Evolutionary conservation across 2,888 invertebrate genomes (phyloP).

Genomic region (Dasysyrphus tricinctus): DNA sequence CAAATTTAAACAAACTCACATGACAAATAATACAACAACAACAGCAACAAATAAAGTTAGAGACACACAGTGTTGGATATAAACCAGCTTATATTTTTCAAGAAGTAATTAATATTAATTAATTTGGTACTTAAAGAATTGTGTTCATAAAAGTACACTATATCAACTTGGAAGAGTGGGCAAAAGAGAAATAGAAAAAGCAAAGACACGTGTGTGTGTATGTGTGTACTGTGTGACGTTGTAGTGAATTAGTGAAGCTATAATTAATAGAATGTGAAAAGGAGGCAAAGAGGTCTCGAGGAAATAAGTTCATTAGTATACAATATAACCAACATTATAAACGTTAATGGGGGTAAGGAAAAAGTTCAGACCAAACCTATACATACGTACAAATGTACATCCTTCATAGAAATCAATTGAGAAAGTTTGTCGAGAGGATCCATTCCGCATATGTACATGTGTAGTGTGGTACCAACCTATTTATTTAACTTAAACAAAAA

Average conservation of each 20-base stretch:
- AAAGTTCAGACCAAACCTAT: neutral
- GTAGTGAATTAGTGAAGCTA: conserved; percentile 10
- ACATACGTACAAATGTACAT: neutral
- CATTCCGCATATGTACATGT: neutral
- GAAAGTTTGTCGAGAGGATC: conserved; percentile 7
- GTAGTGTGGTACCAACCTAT: neutral
- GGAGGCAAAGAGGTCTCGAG: neutral
- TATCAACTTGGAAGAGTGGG: neutral
- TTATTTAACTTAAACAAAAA: conserved; percentile 2
- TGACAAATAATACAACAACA: neutral
- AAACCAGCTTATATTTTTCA: conserved; percentile 11
- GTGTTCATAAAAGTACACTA: conserved; percentile 29
- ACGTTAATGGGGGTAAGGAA: conserved; percentile 14
- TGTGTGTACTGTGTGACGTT: neutral
- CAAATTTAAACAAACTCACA: neutral
- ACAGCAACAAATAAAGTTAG: neutral
- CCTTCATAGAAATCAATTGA: conserved; percentile 11
- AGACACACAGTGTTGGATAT: neutral
- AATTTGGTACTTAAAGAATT: conserved; percentile 37
- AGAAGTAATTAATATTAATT: conserved; percentile 38
- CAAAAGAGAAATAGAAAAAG: neutral
- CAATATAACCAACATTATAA: conserved; percentile 34
- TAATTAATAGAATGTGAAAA: conserved; percentile 33
- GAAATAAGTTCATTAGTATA: conserved; percentile 32
- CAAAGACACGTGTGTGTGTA: neutral